Conservation (phyloP, 2,797 vertebrate genomes). For the Todus mexicanus region DNA sequence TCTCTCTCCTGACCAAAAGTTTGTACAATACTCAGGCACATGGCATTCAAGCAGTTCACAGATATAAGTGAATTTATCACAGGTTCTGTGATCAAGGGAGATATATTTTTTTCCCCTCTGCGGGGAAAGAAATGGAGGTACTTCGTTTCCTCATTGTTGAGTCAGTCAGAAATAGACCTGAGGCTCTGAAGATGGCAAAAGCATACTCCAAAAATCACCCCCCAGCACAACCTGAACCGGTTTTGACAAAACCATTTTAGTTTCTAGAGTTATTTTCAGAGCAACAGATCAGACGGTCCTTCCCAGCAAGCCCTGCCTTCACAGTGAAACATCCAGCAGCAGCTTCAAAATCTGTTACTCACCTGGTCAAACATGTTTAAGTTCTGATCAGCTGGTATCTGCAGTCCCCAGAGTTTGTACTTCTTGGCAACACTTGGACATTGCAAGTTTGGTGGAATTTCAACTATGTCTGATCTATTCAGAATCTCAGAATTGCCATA, state of each 20-base stretch:
- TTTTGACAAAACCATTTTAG: not conserved
- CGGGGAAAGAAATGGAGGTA: not conserved
- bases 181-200: not conserved
- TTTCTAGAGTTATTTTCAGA: not conserved
- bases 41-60: not conserved
- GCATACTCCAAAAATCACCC: not conserved
- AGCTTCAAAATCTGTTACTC: constrained; percentile 33
- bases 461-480: constrained; percentile 71
- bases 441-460: constrained; percentile 74
- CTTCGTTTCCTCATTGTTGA: accelerated
- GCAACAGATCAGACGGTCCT: not conserved
- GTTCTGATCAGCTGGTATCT: constrained; percentile 67
- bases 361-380: constrained; percentile 72
- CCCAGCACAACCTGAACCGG: not conserved
- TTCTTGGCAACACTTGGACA: constrained; percentile 71
- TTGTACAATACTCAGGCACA: not conserved
- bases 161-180: not conserved
- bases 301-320: not conserved
- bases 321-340: not conserved
- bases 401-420: constrained; percentile 77
- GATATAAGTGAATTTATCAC: not conserved
- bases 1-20: not conserved
- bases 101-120: not conserved
- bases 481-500: constrained; percentile 81
- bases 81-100: not conserved